A percentile compares a stretch with the other conserved stretches of the same genome.
Conservation (phyloP, 2,113 vertebrate genomes). For the Grammomys dolichurus region DNA sequence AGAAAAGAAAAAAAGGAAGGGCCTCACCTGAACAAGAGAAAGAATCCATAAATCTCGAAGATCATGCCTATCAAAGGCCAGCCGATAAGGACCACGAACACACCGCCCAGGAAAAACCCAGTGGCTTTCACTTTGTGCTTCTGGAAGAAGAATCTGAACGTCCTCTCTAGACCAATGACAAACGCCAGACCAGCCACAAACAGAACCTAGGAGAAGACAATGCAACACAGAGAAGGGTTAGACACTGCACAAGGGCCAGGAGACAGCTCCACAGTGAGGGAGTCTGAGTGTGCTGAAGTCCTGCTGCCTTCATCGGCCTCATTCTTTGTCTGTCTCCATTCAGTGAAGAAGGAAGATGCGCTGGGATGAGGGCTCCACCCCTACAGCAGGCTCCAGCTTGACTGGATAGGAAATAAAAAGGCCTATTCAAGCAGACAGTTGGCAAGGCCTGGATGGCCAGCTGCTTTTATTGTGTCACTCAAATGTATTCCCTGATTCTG, state of each 20-base stretch:
- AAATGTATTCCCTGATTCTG: not conserved
- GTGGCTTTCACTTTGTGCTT: conserved; percentile 99
- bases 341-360: conserved; percentile 6
- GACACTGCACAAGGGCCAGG: conserved; percentile 5
- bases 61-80: conserved; percentile 98
- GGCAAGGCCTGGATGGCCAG: not conserved
- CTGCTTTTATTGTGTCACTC: not conserved
- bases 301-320: not conserved
- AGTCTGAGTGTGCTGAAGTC: not conserved
- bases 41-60: conserved; percentile 98
- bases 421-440: not conserved
- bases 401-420: not conserved
- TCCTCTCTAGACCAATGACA: conserved; percentile 98
- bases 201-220: conserved; percentile 92
- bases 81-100: conserved; percentile 96
- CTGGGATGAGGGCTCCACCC: not conserved
- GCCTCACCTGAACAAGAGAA: conserved; percentile 96
- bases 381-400: not conserved
- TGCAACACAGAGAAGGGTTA: not conserved
- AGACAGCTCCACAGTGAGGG: not conserved
- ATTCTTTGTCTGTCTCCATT: not conserved
- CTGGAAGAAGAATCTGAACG: conserved; percentile 99
- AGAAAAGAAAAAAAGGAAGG: conserved; percentile 21
- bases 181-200: conserved; percentile 98
- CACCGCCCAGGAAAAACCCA: conserved; percentile 97